Evolutionary conservation across 2,888 invertebrate genomes (phyloP), one percentile per base, ranked within the genome.

Genomic region (Macrosiphum euphorbiae): DNA sequence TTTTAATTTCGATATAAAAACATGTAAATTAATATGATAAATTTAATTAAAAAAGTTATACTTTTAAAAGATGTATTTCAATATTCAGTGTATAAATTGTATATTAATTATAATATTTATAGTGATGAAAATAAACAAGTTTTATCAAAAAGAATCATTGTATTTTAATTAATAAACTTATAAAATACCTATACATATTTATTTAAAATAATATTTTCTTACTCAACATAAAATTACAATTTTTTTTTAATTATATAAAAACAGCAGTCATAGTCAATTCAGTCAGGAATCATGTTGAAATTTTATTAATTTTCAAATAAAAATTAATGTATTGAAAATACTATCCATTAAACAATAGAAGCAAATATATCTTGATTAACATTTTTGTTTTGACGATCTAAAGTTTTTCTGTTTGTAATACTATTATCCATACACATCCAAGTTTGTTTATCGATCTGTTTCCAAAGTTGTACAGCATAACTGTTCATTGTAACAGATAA

Each of bases 401-500:
- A 90, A 13, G 86, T 90, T 61, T 90, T 41, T 41, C 11, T 86
- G 10, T 50, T 67, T 35, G 78, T 2, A 35, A 94, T 52, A 61
- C 67, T 90, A n/a, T 28, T 86, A 52, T 94, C 50, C 50, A 94
- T 90, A 96, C 99, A 98, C 95, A 97, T 97, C 98, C 99, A 99
- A 95, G 98, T 98, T 58, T 98, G 98, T 95, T 99, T 99, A 28
- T 97, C 96, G 95, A 98, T 98, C 96, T 99, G 99, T 95, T 98
- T 98, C 99, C 99, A 99, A 93, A 98, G 96, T 94, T 98, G 97
- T 94, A 99, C 99, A 96, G 99, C 99, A 96, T 99, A 99, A 95
- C 99, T 99, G 13, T 99, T 99, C 50, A 99, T 99, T 24, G 99
- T 99, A 1, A 99, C 98, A 7, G 99, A 99, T 89, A 99, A 96